Evolutionary conservation across 2,113 vertebrate species (phyloP).

Genomic region (Choloepus hoffmanni): DNA sequence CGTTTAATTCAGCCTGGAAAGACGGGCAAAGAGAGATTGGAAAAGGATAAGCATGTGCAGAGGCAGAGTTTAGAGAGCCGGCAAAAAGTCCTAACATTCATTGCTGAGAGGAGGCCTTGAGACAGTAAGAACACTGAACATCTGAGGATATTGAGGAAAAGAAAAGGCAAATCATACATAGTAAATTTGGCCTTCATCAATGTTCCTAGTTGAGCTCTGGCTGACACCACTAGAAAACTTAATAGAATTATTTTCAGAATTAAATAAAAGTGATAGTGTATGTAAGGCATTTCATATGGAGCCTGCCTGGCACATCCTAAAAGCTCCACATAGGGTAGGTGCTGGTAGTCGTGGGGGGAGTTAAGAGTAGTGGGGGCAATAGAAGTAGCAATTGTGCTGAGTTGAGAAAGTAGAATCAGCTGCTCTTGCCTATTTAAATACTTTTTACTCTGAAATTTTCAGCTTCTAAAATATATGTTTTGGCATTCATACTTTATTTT

Average conservation of each 20-base stretch:
- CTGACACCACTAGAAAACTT: background rate
- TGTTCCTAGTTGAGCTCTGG: background rate
- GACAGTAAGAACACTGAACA: background rate
- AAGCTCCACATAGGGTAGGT: background rate
- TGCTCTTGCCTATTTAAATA: background rate
- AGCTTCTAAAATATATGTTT: background rate
- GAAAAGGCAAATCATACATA: background rate
- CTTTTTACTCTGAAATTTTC: background rate
- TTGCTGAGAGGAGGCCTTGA: background rate
- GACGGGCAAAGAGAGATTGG: background rate
- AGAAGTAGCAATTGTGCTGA: background rate
- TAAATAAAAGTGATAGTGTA: background rate
- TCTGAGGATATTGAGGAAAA: background rate
- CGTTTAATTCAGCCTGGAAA: background rate
- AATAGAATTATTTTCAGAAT: background rate
- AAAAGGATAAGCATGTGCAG: rapidly evolving
- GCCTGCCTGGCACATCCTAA: background rate
- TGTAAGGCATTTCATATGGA: background rate
- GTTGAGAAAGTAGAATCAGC: background rate
- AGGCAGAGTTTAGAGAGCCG: background rate
- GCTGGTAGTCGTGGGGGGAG: background rate
- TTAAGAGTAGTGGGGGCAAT: background rate
- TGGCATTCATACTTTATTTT: conserved; percentile 34
- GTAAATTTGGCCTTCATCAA: background rate
- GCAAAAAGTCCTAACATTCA: background rate